Percentiles rank a stretch among this genome's conserved stretches.
phyloP scores from a whole-genome alignment of 2,797 vertebrate species.

The Trachops cirrhosus region DNA sequence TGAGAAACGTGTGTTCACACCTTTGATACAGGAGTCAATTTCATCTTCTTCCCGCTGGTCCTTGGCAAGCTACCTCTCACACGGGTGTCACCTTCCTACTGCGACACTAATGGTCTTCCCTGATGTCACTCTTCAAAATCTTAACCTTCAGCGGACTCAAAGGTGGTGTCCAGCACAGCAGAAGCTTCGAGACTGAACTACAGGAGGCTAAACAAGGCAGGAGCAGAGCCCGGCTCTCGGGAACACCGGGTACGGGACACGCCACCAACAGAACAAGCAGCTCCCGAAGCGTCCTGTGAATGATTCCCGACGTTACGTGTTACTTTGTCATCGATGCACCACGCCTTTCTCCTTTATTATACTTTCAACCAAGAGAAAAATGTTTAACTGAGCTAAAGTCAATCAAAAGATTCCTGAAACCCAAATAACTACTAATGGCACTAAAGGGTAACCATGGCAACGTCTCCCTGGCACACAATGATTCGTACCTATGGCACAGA shows the following conservation, averaged over 20 bases:
- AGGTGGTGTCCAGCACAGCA: background rate
- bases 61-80: background rate
- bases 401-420: background rate
- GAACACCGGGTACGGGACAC: background rate
- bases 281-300: background rate
- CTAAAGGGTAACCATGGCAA: background rate
- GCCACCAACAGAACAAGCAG: fast-evolving
- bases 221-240: background rate
- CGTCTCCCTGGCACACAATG: background rate
- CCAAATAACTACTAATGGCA: background rate
- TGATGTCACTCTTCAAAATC: background rate
- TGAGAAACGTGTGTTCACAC: background rate
- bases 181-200: background rate
- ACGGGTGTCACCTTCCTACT: fast-evolving
- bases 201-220: background rate
- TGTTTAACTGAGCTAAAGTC: background rate
- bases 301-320: background rate
- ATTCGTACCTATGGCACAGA: background rate
- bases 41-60: background rate
- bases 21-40: too few species aligned
- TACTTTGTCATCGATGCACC: background rate
- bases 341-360: background rate
- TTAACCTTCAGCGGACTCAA: background rate
- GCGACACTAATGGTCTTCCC: background rate
- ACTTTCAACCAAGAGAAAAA: background rate